Evolutionary conservation across 2,888 invertebrate genomes (phyloP).

Genomic region (Autographa gamma): DNA sequence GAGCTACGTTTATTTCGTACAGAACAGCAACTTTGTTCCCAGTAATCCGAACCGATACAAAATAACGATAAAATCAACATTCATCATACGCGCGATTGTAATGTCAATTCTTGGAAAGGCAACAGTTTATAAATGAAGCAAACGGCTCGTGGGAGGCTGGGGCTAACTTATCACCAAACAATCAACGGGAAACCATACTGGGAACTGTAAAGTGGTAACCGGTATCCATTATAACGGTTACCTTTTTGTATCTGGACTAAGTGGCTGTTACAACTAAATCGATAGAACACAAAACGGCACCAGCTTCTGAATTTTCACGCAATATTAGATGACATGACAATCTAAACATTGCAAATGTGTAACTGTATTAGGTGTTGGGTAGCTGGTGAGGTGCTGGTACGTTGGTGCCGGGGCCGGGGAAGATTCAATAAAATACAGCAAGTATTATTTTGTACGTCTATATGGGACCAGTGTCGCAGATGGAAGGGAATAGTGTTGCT

Average conservation of each 20-base stretch:
- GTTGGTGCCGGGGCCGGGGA: too few relatives aligned
- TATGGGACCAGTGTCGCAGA: too few relatives aligned
- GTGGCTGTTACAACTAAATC: constrained; percentile 40
- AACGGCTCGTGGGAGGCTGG: constrained; percentile 67
- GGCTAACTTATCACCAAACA: constrained; percentile 63
- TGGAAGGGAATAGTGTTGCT: too few relatives aligned
- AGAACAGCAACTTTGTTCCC: constrained; percentile 38
- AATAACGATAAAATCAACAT: constrained; percentile 60
- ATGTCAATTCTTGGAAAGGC: constrained; percentile 67
- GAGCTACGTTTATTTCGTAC: constrained; percentile 21
- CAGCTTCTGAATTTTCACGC: constrained; percentile 14
- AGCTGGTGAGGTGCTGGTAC: too few relatives aligned
- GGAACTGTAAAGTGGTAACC: constrained; percentile 61
- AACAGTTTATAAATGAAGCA: constrained; percentile 68
- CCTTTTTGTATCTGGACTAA: constrained; percentile 60
- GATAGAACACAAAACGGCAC: constrained; percentile 22
- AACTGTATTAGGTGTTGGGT: too few relatives aligned
- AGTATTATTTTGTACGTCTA: too few relatives aligned
- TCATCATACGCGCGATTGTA: constrained; percentile 58
- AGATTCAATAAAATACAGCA: too few relatives aligned
- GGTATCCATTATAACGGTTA: constrained; percentile 64
- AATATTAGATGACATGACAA: constrained; percentile 23
- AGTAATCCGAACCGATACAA: constrained; percentile 47
- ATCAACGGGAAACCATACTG: constrained; percentile 64
- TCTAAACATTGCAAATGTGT: neutral